These are phyloP conservation scores for Augochlora pura DNA, from an alignment of 1,140 invertebrate genomes.

Conservation along the genomic window DNA sequence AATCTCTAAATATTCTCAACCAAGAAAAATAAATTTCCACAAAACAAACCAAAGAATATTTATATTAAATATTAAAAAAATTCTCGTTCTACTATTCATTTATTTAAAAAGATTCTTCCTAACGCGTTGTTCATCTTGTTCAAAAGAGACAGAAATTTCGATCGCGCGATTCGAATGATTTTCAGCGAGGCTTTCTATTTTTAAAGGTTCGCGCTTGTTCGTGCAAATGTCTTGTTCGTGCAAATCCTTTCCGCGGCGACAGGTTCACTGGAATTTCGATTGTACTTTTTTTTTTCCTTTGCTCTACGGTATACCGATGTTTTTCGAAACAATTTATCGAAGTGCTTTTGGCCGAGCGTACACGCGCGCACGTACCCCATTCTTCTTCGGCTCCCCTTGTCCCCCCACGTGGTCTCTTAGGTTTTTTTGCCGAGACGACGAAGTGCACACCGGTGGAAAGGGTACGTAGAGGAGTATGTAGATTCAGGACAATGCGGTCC, in stretches of 20 bases:
- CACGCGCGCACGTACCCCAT: slow-evolving; percentile 38
- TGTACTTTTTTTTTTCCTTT: background rate
- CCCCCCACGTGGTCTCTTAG: background rate
- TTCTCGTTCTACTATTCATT: no score
- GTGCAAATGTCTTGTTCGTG: background rate
- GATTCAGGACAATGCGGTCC: slow-evolving; percentile 74
- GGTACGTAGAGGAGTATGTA: slow-evolving; percentile 68
- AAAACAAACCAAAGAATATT: no score
- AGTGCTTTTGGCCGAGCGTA: slow-evolving; percentile 25
- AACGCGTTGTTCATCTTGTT: no score
- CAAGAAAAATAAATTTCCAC: no score
- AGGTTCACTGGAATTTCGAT: background rate
- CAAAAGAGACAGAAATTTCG: no score
- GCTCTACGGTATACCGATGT: background rate
- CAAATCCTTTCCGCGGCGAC: background rate
- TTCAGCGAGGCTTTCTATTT: no score
- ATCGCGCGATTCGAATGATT: no score
- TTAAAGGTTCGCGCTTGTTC: no score
- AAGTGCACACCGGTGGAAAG: slow-evolving; percentile 55
- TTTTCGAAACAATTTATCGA: slow-evolving; percentile 46
- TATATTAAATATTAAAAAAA: no score
- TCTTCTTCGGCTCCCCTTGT: slow-evolving; percentile 13
- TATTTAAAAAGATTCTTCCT: no score
- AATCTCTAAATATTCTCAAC: no score
- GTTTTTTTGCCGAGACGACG: slow-evolving; percentile 35